These are phyloP conservation scores for Pterois miles DNA, from an alignment of 2,797 vertebrate genomes.

Conservation along the genomic window DNA sequence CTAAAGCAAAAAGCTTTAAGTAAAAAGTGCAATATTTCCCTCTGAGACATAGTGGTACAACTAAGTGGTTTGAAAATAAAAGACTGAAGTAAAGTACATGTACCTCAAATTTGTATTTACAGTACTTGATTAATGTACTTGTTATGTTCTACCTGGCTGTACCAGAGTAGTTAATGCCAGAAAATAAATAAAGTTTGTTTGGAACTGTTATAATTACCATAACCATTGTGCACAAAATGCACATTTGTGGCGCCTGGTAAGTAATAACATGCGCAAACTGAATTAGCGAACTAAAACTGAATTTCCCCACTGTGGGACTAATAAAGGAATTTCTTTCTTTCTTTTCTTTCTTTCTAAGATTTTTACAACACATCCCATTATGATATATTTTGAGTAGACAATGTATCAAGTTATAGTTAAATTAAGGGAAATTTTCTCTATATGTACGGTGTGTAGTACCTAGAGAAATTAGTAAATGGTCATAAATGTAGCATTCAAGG, in stretches of 20 bases:
- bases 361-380: no score
- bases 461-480: not conserved
- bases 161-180: not conserved
- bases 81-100: not conserved
- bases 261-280: not conserved
- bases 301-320: no score
- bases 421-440: not conserved
- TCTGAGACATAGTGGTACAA: not conserved
- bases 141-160: not conserved
- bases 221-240: not conserved
- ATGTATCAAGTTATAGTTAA: no score
- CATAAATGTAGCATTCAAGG: not conserved
- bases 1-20: not conserved
- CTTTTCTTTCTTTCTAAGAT: no score
- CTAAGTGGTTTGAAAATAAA: not conserved
- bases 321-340: no score
- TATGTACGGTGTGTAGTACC: not conserved
- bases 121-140: not conserved
- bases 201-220: not conserved
- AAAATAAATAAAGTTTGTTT: not conserved
- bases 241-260: not conserved
- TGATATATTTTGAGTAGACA: no score
- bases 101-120: not conserved
- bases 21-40: no score
- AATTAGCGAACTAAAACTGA: no score